Evolutionary conservation across 2,888 invertebrate species (phyloP), one percentile per base, ranked within the genome.

Genomic region (Lithophane socia): DNA sequence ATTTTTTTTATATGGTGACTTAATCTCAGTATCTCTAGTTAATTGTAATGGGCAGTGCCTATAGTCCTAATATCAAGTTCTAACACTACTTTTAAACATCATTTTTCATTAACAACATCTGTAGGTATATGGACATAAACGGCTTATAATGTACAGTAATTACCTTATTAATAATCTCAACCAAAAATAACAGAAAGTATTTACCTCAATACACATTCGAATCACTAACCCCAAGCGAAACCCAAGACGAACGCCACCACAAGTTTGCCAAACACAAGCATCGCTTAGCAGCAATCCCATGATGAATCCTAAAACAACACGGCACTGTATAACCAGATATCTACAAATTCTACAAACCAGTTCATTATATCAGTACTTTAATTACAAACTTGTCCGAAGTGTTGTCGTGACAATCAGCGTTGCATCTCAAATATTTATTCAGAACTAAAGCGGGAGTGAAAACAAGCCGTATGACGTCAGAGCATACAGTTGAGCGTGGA

Each of bases 361-460:
- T 87, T 88, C 87, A 84, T 87, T 85, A 87, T 75, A 87, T 83
- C 85, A 79, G 77, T 71, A 80, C 79, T 88, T 87, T 87, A 88
- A 87, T 88, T 88, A 86, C 80, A 73, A 82, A 88, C 80, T 88
- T 84, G 77, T 88, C 88, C 87, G 78, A 87, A 87, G 87, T 87
- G 87, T 90, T 87, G 84, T 77, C 63, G 73, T 82, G 69, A 87
- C 85, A 87, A 88, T 86, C 86, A 86, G 76, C 77, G 73, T 81
- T 77, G 83, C 80, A 84, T 83, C 87, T 90, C 89, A 85, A 91
- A 89, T 87, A 90, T 90, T 90, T 87, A 87, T 87, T 69, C 87
- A 89, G 85, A 90, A 90, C 86, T 87, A 88, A 88, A 86, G 88
- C 86, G 75, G 80, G 73, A 88, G 79, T 86, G 77, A 83, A 81